Base-by-base conservation (phyloP, 2,888 invertebrate species). In the Pammene aurita region DNA sequence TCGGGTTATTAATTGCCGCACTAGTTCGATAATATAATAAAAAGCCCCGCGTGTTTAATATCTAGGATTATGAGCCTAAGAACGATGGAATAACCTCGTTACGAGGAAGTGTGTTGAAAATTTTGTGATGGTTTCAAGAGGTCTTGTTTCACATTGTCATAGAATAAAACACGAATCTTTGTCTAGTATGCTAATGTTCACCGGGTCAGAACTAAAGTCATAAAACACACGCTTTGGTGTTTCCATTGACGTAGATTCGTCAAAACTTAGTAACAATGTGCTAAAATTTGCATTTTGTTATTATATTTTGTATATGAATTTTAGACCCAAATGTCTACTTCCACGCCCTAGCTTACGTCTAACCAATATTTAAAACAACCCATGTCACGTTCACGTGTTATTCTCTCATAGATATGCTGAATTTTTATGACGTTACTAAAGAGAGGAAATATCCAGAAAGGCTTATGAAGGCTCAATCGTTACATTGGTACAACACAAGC, bases 251-350 rank as follows among this genome's bases (percentile, higher is more conserved):
- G 62, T 18, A 52, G 38, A 38, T 52, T n/a, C 18, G 9, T 18
- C n/a, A 62, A 50, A 61, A 50, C 9, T 52, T 38, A 38, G 13
- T 38, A 62, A 62, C 16, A 41, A 50, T 62, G 41, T 52, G 41
- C n/a, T 62, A 52, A 52, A 41, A 62, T 62, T 62, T 26, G 26
- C 62, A 62, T 62, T 48, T 60, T 48, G 48, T 48, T 60, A 60
- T 35, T 48, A 48, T n/a, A 58, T 58, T 58, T 58, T 58, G 57
- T n/a, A 18, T 9, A 13, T 34, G 2, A 1, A 26, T 18, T 13
- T 44, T n/a, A n/a, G n/a, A n/a, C n/a, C n/a, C n/a, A n/a, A n/a
- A n/a, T 26, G 35, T 48, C 35, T 34, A 35, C 60, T 48, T 14
- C n/a, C n/a, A 61, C 46, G 35, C 16, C 35, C 18, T 11, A 0